Percentiles rank a stretch among this genome's conserved stretches.
Evolutionary conservation across 2,797 vertebrate species (phyloP).

Genomic region (Pangasius larnaudii): DNA sequence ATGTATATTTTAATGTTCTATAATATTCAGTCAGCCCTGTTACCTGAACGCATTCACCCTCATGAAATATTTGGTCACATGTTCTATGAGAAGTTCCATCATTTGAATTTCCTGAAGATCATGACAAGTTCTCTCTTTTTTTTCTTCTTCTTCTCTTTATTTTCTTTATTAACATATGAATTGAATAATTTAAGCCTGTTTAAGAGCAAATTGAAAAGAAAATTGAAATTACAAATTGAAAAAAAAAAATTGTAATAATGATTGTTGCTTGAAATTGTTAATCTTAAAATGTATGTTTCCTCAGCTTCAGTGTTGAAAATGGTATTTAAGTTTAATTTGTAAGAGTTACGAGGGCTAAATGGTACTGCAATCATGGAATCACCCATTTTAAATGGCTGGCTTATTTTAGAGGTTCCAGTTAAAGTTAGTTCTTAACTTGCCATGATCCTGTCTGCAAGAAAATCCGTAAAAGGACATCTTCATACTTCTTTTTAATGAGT

Average conservation of each 20-base stretch:
- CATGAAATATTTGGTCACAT: background rate
- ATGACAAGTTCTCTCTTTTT: background rate
- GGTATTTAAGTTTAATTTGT: background rate
- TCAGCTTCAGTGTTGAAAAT: background rate
- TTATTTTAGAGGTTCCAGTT: background rate
- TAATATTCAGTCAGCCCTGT: background rate
- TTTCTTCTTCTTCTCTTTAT: background rate
- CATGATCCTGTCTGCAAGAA: background rate
- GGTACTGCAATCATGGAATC: background rate
- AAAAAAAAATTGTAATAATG: too few species aligned
- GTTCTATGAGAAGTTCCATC: background rate
- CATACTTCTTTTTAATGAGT: constrained; percentile 17
- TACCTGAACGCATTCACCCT: background rate
- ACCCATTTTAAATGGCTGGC: background rate
- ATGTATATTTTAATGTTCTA: background rate
- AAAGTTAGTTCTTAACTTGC: background rate
- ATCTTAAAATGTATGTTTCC: background rate
- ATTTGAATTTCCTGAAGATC: background rate
- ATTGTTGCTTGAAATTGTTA: background rate
- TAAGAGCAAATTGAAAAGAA: too few species aligned
- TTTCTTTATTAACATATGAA: background rate
- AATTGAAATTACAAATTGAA: too few species aligned
- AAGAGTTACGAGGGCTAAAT: background rate
- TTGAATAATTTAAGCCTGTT: background rate
- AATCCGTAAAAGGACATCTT: constrained; percentile 5